Evolutionary conservation across 1,140 invertebrate species (phyloP), one percentile per base, ranked within the genome.

Genomic region (Cydia splendana): DNA sequence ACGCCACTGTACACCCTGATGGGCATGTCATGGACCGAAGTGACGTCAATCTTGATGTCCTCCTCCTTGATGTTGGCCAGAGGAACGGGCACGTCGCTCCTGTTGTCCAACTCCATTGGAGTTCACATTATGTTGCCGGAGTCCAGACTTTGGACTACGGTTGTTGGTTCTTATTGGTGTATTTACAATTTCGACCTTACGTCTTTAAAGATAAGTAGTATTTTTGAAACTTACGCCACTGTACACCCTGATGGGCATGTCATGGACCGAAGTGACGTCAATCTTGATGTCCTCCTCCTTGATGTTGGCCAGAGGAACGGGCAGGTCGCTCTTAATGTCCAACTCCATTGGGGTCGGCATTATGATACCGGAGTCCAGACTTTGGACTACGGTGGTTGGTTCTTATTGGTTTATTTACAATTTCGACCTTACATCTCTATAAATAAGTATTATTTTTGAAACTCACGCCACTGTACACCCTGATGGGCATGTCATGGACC

Each of bases 211-310:
- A 57, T 57, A 53, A 65, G 71, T 48, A 69, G 76, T 67, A 57
- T 75, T 15, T 76, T 65, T 13, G 9, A 45, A 57, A 86, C 86
- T 85, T 79, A 90, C 88, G 0, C 75, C 75, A 77, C 79, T 88
- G 57, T 82, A 91, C 4, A 85, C 77, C 30, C 82, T 78, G 6
- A 87, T 76, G 3, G 89, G 87, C 51, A 87, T 65, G 15, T 91
- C 90, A 2, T 85, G 78, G 2, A 88, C 79, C 9, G 82, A 80
- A 0, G 85, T 88, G n/a, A 91, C 82, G 53, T 92, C 91, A 4
- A 91, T 78, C 75, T 92, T 93, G 51, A 90, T 82, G 20, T 92
- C 89, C 28, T 92, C 89, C 65, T 92, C 90, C 76, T 93, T 92
- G 45, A 92, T 4, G 12, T 48, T 48, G 45, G 13, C 42, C 6